These are phyloP conservation scores for Stenurella melanura DNA, from an alignment of 2,888 invertebrate genomes.

Conservation along the genomic window DNA sequence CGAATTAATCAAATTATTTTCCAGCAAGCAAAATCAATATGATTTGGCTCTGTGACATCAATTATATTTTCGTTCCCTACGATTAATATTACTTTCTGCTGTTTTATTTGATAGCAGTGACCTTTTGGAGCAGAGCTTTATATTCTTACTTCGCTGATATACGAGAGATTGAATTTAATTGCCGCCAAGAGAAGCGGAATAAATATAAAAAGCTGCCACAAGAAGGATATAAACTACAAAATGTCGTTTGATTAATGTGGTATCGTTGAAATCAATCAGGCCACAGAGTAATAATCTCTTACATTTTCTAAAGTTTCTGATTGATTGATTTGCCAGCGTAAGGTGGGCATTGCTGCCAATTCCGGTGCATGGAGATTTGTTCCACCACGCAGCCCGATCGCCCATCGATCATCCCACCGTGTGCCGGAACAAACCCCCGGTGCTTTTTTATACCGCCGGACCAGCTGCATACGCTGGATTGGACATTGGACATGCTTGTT, in stretches of 20 bases:
- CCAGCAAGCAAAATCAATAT: too few relatives aligned
- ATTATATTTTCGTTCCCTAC: not conserved
- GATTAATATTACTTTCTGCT: not conserved
- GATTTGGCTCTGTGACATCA: too few relatives aligned
- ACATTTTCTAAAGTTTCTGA: not conserved
- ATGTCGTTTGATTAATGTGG: slow-evolving; percentile 3
- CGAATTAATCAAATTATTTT: too few relatives aligned
- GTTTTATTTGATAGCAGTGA: not conserved
- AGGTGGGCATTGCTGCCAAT: too few relatives aligned
- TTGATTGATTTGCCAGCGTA: too few relatives aligned
- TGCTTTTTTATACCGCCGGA: too few relatives aligned
- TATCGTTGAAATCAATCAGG: not conserved
- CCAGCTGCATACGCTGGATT: too few relatives aligned
- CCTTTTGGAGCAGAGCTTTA: not conserved
- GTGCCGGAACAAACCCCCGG: too few relatives aligned
- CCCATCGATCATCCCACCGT: too few relatives aligned
- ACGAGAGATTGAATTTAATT: not conserved
- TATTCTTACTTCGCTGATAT: not conserved
- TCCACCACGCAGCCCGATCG: too few relatives aligned
- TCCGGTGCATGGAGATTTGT: too few relatives aligned
- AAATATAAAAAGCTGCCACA: not conserved
- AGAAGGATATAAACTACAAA: slow-evolving; percentile 7
- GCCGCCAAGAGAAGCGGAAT: not conserved
- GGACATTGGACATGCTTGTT: too few relatives aligned
- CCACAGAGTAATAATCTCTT: not conserved